Evolutionary conservation across 2,888 invertebrate genomes (phyloP), one percentile per base, ranked within the genome.

Genomic region (Eupeodes luniger): DNA sequence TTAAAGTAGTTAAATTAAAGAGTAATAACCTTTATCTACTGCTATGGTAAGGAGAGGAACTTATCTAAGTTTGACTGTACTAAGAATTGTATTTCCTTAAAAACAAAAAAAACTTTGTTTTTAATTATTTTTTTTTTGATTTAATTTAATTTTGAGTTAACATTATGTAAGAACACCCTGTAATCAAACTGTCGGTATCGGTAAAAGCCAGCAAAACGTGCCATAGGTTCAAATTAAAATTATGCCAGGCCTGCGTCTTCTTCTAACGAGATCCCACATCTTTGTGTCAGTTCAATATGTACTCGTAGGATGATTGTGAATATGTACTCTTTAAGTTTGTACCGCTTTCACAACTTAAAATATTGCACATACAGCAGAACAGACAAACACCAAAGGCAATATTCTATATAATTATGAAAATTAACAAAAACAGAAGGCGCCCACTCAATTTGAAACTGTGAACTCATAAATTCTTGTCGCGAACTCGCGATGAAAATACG

Each of bases 271-370:
- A 57, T 57, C 57, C 57, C 57, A 57, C 57, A 34, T 34, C 57
- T 57, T 34, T 4, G 34, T 36, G 34, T n/a, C 57, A 57, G 40
- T 7, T 7, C 40, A 40, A 1, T 40, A 40, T 36, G 1, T 40
- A 40, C 40, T 7, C 14, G 59, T 59, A 59, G 59, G 59, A 59
- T 14, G 59, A 36, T 59, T 59, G 59, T 59, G 36, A 59, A 59
- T n/a, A 59, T 59, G 9, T 59, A 36, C 9, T 59, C 14, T 59
- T 34, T 34, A 14, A 34, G 5, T 2, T 57, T n/a, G 5, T 14
- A 34, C n/a, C 9, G 59, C 59, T 59, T 59, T 59, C 59, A 36
- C 36, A 59, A 59, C 59, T 36, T n/a, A 6, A 59, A 59, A 36
- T 59, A 36, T 36, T 7, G 34, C 59, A 12, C 11, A 11, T 11